phyloP scores from a whole-genome alignment of 2,113 vertebrate genomes.

The Coturnix japonica region DNA sequence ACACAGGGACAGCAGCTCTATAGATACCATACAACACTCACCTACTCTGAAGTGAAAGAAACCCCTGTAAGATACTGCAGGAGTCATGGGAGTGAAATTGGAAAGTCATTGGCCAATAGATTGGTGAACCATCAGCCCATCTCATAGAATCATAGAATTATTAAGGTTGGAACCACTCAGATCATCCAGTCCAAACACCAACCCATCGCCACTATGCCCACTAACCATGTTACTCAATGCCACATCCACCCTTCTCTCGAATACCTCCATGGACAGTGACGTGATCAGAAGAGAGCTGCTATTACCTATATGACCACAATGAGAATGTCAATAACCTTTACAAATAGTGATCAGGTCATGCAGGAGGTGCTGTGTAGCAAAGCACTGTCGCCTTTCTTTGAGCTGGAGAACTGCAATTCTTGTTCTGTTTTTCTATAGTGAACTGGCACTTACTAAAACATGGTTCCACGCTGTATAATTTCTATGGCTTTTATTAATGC shows the following conservation, averaged over 20 bases:
- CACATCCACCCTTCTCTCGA: too few species aligned
- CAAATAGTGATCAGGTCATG: accelerated
- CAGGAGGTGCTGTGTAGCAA: neutral
- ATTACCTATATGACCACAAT: neutral
- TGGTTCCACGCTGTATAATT: slow-evolving; percentile 74
- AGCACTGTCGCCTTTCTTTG: neutral
- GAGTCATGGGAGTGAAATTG: neutral
- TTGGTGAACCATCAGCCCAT: too few species aligned
- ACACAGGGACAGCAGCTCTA: neutral
- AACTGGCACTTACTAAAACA: slow-evolving; percentile 69
- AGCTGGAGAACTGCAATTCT: neutral
- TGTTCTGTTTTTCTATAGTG: slow-evolving; percentile 1
- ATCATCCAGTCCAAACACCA: too few species aligned
- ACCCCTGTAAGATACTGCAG: accelerated
- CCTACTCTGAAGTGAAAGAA: neutral
- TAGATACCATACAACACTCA: neutral
- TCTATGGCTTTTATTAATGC: slow-evolving; percentile 79
- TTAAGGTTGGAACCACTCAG: too few species aligned
- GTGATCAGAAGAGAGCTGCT: neutral
- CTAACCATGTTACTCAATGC: too few species aligned
- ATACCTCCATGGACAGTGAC: too few species aligned
- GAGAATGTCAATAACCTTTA: neutral
- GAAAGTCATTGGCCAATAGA: too few species aligned
- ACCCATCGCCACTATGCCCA: too few species aligned
- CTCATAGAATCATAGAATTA: too few species aligned